Base-by-base conservation (phyloP, 1,140 invertebrate genomes). In the Zaprionus kolodkinae region DNA sequence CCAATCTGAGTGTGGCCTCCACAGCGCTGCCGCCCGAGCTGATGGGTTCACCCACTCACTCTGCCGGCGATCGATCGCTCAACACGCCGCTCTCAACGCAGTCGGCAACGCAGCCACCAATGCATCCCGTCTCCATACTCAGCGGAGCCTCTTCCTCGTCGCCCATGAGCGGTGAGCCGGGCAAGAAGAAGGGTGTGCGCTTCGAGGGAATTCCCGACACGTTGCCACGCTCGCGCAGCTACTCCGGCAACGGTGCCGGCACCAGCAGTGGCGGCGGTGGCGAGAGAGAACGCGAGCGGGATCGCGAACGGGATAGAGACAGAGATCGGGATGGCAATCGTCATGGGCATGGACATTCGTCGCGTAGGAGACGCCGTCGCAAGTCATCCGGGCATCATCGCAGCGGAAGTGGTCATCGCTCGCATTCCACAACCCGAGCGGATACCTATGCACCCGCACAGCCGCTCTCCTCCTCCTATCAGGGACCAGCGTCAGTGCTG, bases 171-270 rank as follows among this genome's bases (percentile, higher is more conserved):
- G 91, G 91, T 5, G 81, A 82, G 69, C 84, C 72, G 7, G 71
- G 35, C 25, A 92, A 92, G 60, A 92, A 92, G 61, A 92, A 92
- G 56, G 92, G 91, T 43, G 92, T 92, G 2, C 92, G 92, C 40
- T 92, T 92, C n/a, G 92, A 92, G 59, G 92, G 92, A 36, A 87
- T 92, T 9, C 86, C 90, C 3, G 74, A 89, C 13, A 91, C 91
- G 3, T 38, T 92, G 36, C 85, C 91, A 1, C 88, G 92, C 1
- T 92, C 92, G 0, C 75, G 91, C 15, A 92, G 91, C 55, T 92
- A 92, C 50, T 92, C 92, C 1, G 91, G 92, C 61, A 91, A 92
- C 30, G 91, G 91, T 9, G 86, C 90, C 0, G 88, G 91, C 27
- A 92, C 91, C 2, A 81, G 75, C 50, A 63, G 76, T 0, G 38